Evolutionary conservation across 2,797 vertebrate genomes (phyloP).

Genomic region (Gambelia wislizenii): DNA sequence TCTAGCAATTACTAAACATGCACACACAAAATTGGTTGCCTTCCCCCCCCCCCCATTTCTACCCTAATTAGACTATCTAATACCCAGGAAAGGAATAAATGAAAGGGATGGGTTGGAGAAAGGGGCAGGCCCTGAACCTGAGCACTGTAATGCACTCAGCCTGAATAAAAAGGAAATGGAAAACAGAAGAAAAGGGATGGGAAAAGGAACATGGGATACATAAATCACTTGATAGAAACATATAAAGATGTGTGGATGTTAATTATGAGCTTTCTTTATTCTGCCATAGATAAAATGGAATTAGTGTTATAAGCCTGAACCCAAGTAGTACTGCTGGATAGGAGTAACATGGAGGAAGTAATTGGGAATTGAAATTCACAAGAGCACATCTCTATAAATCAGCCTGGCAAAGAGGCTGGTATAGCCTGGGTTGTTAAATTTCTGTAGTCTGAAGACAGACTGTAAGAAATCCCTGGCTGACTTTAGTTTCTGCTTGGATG

Average conservation of each 20-base stretch:
- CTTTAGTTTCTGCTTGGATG: background rate
- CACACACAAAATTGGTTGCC: background rate
- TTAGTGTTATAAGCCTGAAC: slow-evolving; percentile 39
- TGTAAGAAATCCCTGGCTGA: slow-evolving; percentile 1
- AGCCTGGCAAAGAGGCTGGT: slow-evolving; percentile 6
- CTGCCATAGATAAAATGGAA: slow-evolving; percentile 28
- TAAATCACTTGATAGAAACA: slow-evolving; percentile 2
- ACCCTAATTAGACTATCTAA: background rate
- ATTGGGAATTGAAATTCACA: slow-evolving; percentile 41
- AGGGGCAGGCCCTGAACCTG: background rate
- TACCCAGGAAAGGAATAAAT: background rate
- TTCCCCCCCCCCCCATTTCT: background rate
- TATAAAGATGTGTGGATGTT: slow-evolving; percentile 36
- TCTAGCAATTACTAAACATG: background rate
- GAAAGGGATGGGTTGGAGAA: background rate
- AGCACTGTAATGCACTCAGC: background rate
- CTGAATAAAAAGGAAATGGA: background rate
- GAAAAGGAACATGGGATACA: background rate
- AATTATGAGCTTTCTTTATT: slow-evolving; percentile 43
- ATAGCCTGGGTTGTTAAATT: background rate
- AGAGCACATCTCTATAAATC: slow-evolving; percentile 52
- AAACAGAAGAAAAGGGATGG: background rate
- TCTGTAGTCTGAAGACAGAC: background rate
- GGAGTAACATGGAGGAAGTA: slow-evolving; percentile 33
- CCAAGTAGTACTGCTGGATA: background rate